A percentile compares a stretch with the other conserved stretches of the same genome.
Conservation (phyloP, 92 coral and sea anemone genomes). For the Chrysogorgia sp. region DNA sequence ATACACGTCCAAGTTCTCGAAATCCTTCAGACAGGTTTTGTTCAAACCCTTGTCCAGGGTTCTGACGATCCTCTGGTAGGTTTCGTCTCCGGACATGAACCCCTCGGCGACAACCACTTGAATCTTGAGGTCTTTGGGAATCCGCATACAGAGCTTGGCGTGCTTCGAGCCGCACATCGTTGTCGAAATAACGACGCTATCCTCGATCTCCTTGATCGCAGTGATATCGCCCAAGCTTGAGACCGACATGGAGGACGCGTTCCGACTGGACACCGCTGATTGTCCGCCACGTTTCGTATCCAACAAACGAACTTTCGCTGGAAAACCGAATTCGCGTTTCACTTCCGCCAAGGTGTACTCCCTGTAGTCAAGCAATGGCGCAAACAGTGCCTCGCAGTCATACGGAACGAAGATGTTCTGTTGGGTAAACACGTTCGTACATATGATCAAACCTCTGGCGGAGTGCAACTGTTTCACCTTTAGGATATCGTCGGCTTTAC, state of each 20-base stretch:
- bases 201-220: background rate
- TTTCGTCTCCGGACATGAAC: constrained; percentile 80
- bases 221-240: background rate
- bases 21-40: background rate
- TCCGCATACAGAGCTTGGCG: background rate
- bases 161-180: background rate
- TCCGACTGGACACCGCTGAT: background rate
- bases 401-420: background rate
- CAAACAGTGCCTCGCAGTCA: background rate
- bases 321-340: background rate
- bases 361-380: constrained; percentile 5
- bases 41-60: constrained; percentile 3
- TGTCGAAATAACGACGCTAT: background rate
- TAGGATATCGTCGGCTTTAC: background rate
- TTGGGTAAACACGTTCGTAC: background rate
- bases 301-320: constrained; percentile 10
- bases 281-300: background rate
- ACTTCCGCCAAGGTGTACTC: constrained; percentile 20
- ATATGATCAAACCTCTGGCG: background rate
- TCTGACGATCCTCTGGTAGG: constrained; percentile 54
- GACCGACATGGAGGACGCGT: background rate
- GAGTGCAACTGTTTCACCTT: background rate
- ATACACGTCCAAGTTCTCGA: constrained; percentile 5
- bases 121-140: constrained; percentile 78
- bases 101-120: constrained; percentile 84